These are phyloP conservation scores for Elmis aenea DNA, from an alignment of 2,888 invertebrate species.

Conservation along the genomic window DNA sequence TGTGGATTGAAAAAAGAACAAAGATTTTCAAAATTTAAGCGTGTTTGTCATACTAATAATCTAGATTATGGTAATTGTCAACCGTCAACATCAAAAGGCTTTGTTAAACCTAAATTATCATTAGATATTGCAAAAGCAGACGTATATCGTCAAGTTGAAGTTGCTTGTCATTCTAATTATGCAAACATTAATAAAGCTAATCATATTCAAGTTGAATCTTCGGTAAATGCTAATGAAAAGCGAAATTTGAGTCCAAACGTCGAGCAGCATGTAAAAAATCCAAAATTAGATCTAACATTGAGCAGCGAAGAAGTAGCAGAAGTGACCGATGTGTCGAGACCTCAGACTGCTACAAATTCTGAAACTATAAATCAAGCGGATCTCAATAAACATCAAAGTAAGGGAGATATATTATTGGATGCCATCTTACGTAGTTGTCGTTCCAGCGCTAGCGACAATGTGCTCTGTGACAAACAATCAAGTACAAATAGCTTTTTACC, in stretches of 20 bases:
- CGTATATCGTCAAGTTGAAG: background rate
- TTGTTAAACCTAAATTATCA: slow-evolving; percentile 26
- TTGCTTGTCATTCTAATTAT: background rate
- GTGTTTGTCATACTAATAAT: slow-evolving; percentile 21
- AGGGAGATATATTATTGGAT: slow-evolving; percentile 41
- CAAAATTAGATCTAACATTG: slow-evolving; percentile 43
- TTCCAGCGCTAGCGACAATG: slow-evolving; percentile 12
- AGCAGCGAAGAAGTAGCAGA: slow-evolving; percentile 46
- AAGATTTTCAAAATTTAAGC: slow-evolving; percentile 24
- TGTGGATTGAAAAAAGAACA: slow-evolving; percentile 14
- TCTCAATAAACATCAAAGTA: slow-evolving; percentile 35
- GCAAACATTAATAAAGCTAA: slow-evolving; percentile 16
- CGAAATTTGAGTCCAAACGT: slow-evolving; percentile 18
- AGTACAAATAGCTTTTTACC: slow-evolving; percentile 13
- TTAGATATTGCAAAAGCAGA: slow-evolving; percentile 25
- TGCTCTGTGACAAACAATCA: slow-evolving; percentile 9
- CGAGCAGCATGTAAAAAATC: slow-evolving; percentile 29
- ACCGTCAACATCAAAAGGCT: slow-evolving; percentile 16
- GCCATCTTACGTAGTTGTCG: slow-evolving; percentile 43
- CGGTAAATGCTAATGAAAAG: slow-evolving; percentile 28
- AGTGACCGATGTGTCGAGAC: slow-evolving; percentile 43
- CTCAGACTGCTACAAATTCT: slow-evolving; percentile 33
- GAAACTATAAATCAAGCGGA: slow-evolving; percentile 32
- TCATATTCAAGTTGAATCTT: no score
- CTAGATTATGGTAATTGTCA: slow-evolving; percentile 7